Percentiles rank a stretch among this genome's conserved stretches.
These are phyloP conservation scores for Mylabris sibirica DNA, from an alignment of 2,888 invertebrate species.

Conservation along the genomic window DNA sequence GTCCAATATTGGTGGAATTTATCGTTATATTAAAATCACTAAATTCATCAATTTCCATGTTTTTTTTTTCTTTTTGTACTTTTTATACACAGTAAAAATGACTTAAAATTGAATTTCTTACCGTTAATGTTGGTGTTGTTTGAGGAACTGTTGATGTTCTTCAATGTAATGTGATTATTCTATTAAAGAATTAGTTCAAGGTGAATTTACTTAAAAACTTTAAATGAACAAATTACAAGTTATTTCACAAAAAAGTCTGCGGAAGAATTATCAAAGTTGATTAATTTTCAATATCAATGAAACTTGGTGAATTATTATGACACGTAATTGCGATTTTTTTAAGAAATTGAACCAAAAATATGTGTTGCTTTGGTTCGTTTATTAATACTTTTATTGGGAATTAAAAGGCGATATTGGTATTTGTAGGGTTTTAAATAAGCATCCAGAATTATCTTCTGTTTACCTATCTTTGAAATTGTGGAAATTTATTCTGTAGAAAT, in stretches of 20 bases:
- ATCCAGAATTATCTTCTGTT: no score
- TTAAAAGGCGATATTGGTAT: no score
- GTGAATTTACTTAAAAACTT: background rate
- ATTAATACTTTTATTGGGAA: no score
- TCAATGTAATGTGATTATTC: background rate
- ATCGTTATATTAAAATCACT: slow-evolving; percentile 10
- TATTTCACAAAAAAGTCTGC: background rate
- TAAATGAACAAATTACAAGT: background rate
- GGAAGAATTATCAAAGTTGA: background rate
- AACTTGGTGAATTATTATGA: no score
- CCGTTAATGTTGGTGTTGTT: background rate
- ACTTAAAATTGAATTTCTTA: background rate
- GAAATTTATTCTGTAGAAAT: no score
- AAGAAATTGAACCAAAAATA: no score
- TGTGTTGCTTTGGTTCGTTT: no score
- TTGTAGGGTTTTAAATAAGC: no score
- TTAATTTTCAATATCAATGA: no score
- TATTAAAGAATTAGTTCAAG: background rate
- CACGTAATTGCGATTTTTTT: no score
- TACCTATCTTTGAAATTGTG: no score
- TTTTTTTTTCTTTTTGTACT: background rate
- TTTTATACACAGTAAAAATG: background rate
- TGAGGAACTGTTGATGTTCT: background rate
- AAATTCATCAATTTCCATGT: slow-evolving; percentile 13
- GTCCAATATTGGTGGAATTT: background rate